Evolutionary conservation across 2,888 invertebrate species (phyloP).

Genomic region (Tipula confusa): DNA sequence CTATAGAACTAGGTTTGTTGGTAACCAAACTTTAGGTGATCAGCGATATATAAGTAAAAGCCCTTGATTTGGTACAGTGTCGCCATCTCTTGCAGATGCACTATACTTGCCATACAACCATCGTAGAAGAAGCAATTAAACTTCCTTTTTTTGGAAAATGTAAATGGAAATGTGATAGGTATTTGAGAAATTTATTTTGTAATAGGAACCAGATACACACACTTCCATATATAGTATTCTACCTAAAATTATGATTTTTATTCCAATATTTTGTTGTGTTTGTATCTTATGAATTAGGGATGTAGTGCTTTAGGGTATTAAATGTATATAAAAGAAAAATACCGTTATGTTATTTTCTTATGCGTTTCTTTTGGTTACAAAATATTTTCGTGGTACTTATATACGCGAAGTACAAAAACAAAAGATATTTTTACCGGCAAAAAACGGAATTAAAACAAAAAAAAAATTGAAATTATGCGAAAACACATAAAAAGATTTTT

Average conservation of each 20-base stretch:
- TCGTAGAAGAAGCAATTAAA: no score
- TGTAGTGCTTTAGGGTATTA: conserved; percentile 3
- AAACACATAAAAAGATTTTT: background rate
- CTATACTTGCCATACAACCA: no score
- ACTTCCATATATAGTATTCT: background rate
- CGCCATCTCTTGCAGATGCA: no score
- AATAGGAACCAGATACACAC: background rate
- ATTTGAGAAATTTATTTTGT: background rate
- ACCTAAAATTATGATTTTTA: background rate
- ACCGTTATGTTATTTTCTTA: background rate
- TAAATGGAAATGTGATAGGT: background rate
- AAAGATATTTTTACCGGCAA: background rate
- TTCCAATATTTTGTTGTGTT: background rate
- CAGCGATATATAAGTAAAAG: no score
- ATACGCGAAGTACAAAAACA: background rate
- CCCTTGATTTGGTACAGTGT: no score
- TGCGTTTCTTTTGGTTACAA: background rate
- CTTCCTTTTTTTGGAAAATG: background rate
- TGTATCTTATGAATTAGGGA: background rate
- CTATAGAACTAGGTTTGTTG: no score
- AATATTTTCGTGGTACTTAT: background rate
- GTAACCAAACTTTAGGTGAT: no score
- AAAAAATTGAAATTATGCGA: background rate
- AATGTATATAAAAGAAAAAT: background rate
- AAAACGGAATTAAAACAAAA: background rate